Evolutionary conservation across 2,113 vertebrate genomes (phyloP), one percentile per base, ranked within the genome.

Genomic region (Trichomycterus rosablanca): DNA sequence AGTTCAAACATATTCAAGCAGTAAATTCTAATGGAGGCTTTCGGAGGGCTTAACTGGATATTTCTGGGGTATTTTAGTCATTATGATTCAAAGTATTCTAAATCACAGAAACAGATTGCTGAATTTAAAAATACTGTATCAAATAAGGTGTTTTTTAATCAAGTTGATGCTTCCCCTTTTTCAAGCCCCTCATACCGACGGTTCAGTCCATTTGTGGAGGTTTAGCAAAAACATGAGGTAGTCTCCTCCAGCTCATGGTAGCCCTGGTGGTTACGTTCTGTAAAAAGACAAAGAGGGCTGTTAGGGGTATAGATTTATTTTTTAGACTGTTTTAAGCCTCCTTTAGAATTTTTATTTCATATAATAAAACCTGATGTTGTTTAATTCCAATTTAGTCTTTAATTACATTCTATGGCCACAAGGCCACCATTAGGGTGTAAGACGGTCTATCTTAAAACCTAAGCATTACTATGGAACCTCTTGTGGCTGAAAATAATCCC

Each of bases 161-260:
- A 42, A 51, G 3, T 12, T 30, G 26, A 4, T 7, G 16, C 34
- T n/a, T 53, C 39, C 30, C 44, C 12, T 46, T 49, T 14, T 19
- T 49, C 34, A 14, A 49, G 57, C 55, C 53, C 72, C 69, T 75
- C 70, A 75, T 75, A 76, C 56, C 72, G 74, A 52, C 63, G 73
- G 74, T 60, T 80, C 68, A 74, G 79, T 84, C 86, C 80, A 67
- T 66, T 76, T 76, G 64, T 72, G 56, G 76, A 35, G 15, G 59
- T 34, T 74, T 88, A 87, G 69, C 68, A 66, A 74, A 84, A 87
- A 84, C 80, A 86, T 71, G 87, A 81, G 74, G 84, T 63, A 55
- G 84, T 81, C 84, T 89, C 87, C 86, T 89, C 85, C 86, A 89
- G 83, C 81, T 89, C 87, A 85, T 87, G 86, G 86, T 88, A 88